Conservation (phyloP, 2,797 vertebrate species). For the Eulemur mongoz region DNA sequence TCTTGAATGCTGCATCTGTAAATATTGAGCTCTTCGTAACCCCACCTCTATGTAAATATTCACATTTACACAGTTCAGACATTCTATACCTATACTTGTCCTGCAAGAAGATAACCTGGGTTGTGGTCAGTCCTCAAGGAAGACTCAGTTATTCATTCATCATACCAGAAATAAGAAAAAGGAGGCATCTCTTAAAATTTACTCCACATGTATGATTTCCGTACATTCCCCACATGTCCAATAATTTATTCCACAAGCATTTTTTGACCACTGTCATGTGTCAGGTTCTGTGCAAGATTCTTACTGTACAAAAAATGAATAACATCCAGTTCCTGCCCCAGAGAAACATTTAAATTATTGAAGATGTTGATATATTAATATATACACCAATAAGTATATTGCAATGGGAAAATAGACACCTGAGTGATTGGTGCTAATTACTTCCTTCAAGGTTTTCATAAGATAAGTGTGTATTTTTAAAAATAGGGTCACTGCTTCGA, state of each 20-base stretch:
- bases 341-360: not conserved
- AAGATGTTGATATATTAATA: not conserved
- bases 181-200: not conserved
- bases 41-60: not conserved
- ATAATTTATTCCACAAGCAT: not conserved
- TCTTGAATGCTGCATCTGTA: constrained; percentile 9
- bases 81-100: not conserved
- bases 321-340: not conserved
- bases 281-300: not conserved
- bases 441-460: not conserved
- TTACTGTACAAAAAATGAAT: not conserved
- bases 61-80: not conserved
- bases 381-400: not conserved
- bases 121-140: not conserved
- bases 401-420: not conserved
- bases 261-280: not conserved
- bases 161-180: not conserved
- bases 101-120: not conserved
- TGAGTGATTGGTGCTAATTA: not conserved
- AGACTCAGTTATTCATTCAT: not conserved
- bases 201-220: not conserved
- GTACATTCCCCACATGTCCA: not conserved
- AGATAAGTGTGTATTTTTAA: not conserved
- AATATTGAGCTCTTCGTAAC: not conserved
- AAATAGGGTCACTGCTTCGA: not conserved